Evolutionary conservation across 2,888 invertebrate species (phyloP).

Genomic region (Drosophila bunnanda): DNA sequence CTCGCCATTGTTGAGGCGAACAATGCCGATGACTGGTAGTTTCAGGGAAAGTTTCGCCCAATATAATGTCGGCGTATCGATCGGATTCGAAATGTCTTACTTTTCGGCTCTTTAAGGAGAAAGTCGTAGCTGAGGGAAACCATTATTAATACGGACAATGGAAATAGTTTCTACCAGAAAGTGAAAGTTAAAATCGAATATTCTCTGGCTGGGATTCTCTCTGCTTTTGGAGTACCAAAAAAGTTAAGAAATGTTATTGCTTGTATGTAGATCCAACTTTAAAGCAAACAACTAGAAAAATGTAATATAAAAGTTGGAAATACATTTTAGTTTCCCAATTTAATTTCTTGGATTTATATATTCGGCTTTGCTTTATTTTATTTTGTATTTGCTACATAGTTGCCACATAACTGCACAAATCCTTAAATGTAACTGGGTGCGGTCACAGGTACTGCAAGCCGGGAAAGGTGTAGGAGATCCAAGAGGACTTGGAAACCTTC

Average conservation of each 20-base stretch:
- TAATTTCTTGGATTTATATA: neutral
- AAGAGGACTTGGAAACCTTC: conserved; percentile 1
- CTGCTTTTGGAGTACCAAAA: neutral
- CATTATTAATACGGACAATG: conserved; percentile 1
- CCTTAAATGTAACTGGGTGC: neutral
- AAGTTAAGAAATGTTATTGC: conserved; percentile 6
- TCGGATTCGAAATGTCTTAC: conserved; percentile 9
- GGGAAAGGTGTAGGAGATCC: conserved; percentile 2
- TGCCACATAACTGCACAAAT: neutral
- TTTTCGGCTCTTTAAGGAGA: conserved; percentile 2
- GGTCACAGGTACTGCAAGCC: neutral
- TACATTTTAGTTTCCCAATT: neutral
- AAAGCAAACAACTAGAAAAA: neutral
- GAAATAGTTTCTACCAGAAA: neutral
- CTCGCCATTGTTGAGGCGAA: conserved; percentile 22
- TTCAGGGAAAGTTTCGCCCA: conserved; percentile 15
- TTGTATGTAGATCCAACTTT: neutral
- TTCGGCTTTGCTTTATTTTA: neutral
- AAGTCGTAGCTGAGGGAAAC: neutral
- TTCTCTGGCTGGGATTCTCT: neutral
- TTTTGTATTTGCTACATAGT: neutral
- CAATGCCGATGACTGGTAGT: conserved; percentile 35
- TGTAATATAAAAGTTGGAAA: neutral
- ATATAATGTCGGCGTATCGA: conserved; percentile 26
- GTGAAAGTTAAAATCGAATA: conserved; percentile 3